Conservation (phyloP, 2,113 vertebrate genomes). For the Myodes glareolus region DNA sequence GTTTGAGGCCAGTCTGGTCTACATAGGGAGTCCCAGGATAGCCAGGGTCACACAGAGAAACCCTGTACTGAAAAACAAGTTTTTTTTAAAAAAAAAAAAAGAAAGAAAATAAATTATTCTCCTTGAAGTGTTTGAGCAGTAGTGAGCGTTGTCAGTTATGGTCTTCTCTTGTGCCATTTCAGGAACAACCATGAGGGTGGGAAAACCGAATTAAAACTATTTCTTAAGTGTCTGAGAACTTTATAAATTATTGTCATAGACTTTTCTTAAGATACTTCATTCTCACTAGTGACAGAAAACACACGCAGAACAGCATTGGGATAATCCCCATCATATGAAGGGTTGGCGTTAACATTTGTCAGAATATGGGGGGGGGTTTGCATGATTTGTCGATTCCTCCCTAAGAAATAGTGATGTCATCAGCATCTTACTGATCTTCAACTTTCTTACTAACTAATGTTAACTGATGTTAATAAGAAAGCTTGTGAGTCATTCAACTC, state of each 20-base stretch:
- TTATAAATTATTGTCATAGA: conserved; percentile 30
- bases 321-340: background rate
- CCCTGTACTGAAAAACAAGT: background rate
- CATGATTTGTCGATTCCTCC: background rate
- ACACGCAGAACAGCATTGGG: background rate
- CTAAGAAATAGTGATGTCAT: background rate
- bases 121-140: background rate
- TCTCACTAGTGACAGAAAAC: background rate
- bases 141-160: background rate
- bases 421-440: background rate
- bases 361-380: background rate
- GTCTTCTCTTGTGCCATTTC: conserved; percentile 27
- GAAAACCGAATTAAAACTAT: conserved; percentile 43
- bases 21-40: background rate
- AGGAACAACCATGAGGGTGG: background rate
- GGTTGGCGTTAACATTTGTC: background rate
- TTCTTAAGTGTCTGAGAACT: background rate
- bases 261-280: background rate
- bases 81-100: background rate
- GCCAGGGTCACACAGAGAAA: background rate
- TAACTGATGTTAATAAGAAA: background rate
- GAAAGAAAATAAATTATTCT: background rate
- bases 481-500: background rate
- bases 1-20: background rate
- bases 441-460: no score